Percentiles rank a stretch among this genome's conserved stretches.
These are phyloP conservation scores for Nycticebus coucang DNA, from an alignment of 2,113 vertebrate genomes.

Conservation along the genomic window DNA sequence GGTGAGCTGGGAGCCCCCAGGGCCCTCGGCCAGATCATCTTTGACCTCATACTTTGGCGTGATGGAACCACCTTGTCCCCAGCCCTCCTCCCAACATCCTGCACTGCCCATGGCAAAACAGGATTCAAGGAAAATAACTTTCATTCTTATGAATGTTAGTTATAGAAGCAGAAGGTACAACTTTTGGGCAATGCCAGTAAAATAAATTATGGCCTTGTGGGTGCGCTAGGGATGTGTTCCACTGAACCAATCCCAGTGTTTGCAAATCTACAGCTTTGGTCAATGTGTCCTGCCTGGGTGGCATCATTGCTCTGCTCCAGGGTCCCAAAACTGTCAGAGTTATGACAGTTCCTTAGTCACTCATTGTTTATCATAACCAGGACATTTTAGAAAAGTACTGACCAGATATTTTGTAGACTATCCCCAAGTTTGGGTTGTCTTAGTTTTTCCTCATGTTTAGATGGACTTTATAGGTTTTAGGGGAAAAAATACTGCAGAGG, in stretches of 20 bases:
- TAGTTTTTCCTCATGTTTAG: not conserved
- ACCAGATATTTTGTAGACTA: too few relatives aligned
- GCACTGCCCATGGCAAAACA: too few relatives aligned
- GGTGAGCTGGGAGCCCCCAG: not conserved
- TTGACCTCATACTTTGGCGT: not conserved
- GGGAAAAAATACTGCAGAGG: not conserved
- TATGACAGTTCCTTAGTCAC: not conserved
- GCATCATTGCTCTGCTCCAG: accelerated
- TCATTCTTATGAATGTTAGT: not conserved
- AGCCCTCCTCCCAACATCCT: not conserved
- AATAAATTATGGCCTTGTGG: not conserved
- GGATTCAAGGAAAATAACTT: not conserved
- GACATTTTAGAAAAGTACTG: not conserved
- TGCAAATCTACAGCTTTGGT: accelerated
- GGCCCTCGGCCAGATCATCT: not conserved
- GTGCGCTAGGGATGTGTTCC: not conserved
- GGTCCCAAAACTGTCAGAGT: not conserved
- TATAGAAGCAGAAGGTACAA: not conserved
- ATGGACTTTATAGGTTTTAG: not conserved
- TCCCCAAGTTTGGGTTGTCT: not conserved
- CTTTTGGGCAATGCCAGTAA: not conserved
- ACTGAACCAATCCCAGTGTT: not conserved
- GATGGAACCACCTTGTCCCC: not conserved
- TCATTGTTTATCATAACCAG: not conserved
- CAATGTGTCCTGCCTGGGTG: not conserved